Base-by-base conservation (phyloP, 2,113 vertebrate species). In the Myiagra hebetior region DNA sequence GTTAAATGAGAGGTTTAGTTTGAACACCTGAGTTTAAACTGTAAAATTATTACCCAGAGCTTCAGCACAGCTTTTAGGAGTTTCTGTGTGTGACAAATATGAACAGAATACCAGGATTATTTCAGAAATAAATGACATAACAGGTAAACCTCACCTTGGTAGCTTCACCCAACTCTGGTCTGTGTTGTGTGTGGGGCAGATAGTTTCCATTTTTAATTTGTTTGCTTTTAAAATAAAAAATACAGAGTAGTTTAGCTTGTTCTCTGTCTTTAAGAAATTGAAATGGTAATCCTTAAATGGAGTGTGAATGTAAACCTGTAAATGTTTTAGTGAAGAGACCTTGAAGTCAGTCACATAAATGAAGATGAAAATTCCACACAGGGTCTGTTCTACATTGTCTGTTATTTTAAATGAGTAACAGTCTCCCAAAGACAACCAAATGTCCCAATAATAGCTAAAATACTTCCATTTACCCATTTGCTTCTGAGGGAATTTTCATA, bases 141-240 rank as follows among this genome's bases (percentile, higher is more conserved):
- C 47, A 68, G 24, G 44, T 59, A 53, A 81, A 44, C 42, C 11
- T 27, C 2, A 0, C 46, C 33, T 59, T 13, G 20, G 35, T 65
- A 24, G 28, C 41, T 50, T 65, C 26, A 14, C 35, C 33, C 1
- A 3, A 1, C 10, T 84, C 13, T 14, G 41, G 5, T 81, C 24
- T 77, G 28, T 0, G 0, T 47, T 47, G 5, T 3, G 13, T 9
- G 3, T 2, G 6, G 24, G 65, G 28, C 27, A 68, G 9, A 15
- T 31, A 27, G 5, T 56, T 75, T 10, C 44, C 13, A 2, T 20
- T 62, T 83, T 47, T 30, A 12, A 26, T 28, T 75, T 55, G 26
- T 26, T 69, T 27, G 30, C 14, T 70, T 65, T 67, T 57, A 14
- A 85, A 85, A 74, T 52, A 28, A 42, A 69, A 78, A 37, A 22